These are phyloP conservation scores for Merluccius polli DNA, from an alignment of 2,797 vertebrate species.

Conservation along the genomic window DNA sequence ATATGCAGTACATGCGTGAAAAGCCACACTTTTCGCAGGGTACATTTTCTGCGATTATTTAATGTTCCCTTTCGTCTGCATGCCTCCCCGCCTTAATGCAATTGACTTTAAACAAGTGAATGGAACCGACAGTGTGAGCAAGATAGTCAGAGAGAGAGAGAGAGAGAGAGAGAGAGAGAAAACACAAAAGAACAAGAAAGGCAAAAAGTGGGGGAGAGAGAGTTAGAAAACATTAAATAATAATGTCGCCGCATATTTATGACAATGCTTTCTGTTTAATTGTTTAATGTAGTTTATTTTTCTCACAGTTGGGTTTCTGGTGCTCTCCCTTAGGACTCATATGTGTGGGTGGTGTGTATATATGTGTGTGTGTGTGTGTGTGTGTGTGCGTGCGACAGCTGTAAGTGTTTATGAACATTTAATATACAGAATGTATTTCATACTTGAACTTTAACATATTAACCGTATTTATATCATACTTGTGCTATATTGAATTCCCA, in stretches of 20 bases:
- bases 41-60: slow-evolving; percentile 18
- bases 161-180: slow-evolving; percentile 3
- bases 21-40: neutral
- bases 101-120: slow-evolving; percentile 22
- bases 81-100: slow-evolving; percentile 33
- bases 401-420: neutral
- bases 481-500: neutral
- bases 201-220: slow-evolving; percentile 7
- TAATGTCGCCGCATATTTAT: neutral
- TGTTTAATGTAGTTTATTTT: neutral
- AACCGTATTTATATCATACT: neutral
- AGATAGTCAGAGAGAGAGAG: slow-evolving; percentile 25
- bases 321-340: neutral
- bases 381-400: neutral
- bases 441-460: neutral
- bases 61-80: slow-evolving; percentile 17
- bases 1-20: neutral
- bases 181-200: neutral
- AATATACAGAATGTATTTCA: no score
- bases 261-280: neutral
- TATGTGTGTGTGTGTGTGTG: neutral
- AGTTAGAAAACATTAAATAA: neutral
- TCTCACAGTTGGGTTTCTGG: neutral
- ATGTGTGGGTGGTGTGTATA: neutral
- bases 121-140: neutral